Percentiles rank a stretch among this genome's conserved stretches.
Evolutionary conservation across 1,140 invertebrate genomes (phyloP).

Genomic region (Drusus annulatus): DNA sequence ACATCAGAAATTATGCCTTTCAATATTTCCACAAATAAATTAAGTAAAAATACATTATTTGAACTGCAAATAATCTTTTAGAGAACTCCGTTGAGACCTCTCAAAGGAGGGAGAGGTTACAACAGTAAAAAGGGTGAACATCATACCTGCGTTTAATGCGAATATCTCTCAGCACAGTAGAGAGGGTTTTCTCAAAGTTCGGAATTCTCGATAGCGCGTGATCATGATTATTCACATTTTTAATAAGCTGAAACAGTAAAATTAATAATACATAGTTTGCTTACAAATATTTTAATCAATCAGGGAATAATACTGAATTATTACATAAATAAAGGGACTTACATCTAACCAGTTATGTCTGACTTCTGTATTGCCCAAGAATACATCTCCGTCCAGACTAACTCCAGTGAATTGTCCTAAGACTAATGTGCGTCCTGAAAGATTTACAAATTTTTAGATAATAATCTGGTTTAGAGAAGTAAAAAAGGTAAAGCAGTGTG

Average conservation of each 20-base stretch:
- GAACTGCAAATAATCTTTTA: too few relatives aligned
- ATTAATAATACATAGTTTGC: neutral
- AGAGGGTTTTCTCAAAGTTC: slow-evolving; percentile 86
- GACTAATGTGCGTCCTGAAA: slow-evolving; percentile 80
- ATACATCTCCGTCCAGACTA: slow-evolving; percentile 88
- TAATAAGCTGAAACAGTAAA: slow-evolving; percentile 77
- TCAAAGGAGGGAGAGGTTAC: too few relatives aligned
- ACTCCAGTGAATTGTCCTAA: slow-evolving; percentile 92
- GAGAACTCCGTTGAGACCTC: too few relatives aligned
- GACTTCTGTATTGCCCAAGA: slow-evolving; percentile 92
- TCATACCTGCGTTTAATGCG: slow-evolving; percentile 84
- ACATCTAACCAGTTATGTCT: slow-evolving; percentile 92
- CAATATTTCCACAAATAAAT: too few relatives aligned
- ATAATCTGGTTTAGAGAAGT: too few relatives aligned
- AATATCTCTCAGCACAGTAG: slow-evolving; percentile 85
- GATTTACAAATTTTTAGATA: neutral
- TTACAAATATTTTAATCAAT: too few relatives aligned
- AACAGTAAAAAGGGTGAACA: neutral
- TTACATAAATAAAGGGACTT: neutral
- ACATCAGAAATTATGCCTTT: too few relatives aligned
- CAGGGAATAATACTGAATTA: too few relatives aligned
- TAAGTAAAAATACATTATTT: too few relatives aligned
- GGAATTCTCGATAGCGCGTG: slow-evolving; percentile 82
- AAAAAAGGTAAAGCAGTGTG: too few relatives aligned
- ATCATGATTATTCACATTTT: slow-evolving; percentile 85